These are phyloP conservation scores for Blennius ocellaris DNA, from an alignment of 2,113 vertebrate species.

Conservation along the genomic window DNA sequence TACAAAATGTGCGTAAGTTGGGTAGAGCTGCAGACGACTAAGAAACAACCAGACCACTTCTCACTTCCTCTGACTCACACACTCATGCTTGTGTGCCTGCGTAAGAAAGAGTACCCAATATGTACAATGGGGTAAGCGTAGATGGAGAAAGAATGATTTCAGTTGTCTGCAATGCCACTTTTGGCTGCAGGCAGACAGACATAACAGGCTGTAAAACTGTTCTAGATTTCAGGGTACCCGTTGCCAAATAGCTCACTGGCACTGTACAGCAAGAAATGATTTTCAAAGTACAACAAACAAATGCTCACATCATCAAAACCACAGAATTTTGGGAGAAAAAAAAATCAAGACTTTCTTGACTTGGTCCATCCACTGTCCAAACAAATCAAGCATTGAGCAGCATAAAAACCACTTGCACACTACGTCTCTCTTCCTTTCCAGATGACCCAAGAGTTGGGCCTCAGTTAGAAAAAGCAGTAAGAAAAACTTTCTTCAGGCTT, in stretches of 20 bases:
- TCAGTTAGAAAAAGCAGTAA: background rate
- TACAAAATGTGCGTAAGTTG: conserved; percentile 26
- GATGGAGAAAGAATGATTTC: background rate
- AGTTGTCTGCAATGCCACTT: conserved; percentile 26
- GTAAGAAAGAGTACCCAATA: background rate
- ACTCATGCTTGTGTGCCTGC: background rate
- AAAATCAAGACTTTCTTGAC: background rate
- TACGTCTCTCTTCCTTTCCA: background rate
- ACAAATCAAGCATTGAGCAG: background rate
- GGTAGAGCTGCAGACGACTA: conserved; percentile 14
- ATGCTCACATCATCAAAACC: background rate
- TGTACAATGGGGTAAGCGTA: background rate
- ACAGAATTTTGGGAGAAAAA: background rate
- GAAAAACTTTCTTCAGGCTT: background rate
- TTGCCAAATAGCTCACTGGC: conserved; percentile 12
- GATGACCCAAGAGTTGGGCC: conserved; percentile 7
- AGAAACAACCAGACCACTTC: conserved; percentile 44
- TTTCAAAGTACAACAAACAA: background rate
- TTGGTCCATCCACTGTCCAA: background rate
- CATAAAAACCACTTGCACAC: background rate
- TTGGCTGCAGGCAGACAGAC: conserved; percentile 24
- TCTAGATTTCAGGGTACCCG: background rate
- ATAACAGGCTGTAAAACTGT: conserved; percentile 19
- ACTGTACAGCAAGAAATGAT: conserved; percentile 6
- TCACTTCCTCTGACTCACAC: conserved; percentile 73